Evolutionary conservation across 1,140 invertebrate species (phyloP), one percentile per base, ranked within the genome.

Genomic region (Ostrea edulis): DNA sequence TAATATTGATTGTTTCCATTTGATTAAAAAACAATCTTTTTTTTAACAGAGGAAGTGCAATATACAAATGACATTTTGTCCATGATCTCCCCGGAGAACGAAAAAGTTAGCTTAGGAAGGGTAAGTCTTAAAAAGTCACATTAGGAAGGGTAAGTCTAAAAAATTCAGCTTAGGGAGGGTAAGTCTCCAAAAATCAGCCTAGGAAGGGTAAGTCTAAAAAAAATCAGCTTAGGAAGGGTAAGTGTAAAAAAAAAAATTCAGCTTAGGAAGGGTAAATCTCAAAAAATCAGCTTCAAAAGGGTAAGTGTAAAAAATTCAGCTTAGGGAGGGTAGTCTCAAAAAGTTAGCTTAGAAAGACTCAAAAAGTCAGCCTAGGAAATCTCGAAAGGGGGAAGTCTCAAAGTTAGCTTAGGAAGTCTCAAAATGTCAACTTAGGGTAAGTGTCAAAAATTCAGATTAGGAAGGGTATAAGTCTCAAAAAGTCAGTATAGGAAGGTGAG

Each of bases 61-160:
- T 94, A 94, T 89, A 97, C 97, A 2, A 97, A 97, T 29, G 97
- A 98, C 90, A 98, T 98, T 77, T 92, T 97, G 8, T 97, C 97
- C 0, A 98, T 98, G 97, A 95, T 98, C 0, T 98, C 97, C 20
- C 97, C 97, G 5, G 98, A 98, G 95, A 96, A 96, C 86, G 98
- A 98, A 93, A 96, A 96, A 89, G 96, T 98, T 55, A 95, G 95
- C 58, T 95, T 98, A 8, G 96, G 96, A 20, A 97, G 35, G 35
- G 35, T 44, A 44, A 44, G 35, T 44, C 35, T 44, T 5, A 44
- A 44, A 44, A 44, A 44, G 35, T 44, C 35, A 44, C 2, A 1
- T 44, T 44, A 44, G 35, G 35, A 5, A 44, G 97, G 95, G 96
- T 44, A 44, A 44, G 35, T 44, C 35, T 44, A 1, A 44, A 44